A percentile compares a stretch with the other conserved stretches of the same genome.
Evolutionary conservation across 2,797 vertebrate species (phyloP).

Genomic region (Acanthornis magna): DNA sequence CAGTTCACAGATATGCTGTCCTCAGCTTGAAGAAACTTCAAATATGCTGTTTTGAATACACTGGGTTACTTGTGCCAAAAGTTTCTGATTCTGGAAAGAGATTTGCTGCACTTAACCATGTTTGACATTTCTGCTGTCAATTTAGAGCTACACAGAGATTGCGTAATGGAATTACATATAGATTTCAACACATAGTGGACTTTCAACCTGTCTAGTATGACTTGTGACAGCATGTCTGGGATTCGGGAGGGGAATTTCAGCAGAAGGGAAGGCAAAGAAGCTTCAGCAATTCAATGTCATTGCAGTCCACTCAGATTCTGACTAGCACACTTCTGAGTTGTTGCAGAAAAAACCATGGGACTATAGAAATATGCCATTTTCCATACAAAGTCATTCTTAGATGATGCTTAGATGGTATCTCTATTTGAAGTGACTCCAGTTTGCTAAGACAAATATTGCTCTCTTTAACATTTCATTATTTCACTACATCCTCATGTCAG

Average conservation of each 20-base stretch:
- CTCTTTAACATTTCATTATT: background rate
- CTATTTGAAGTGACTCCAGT: background rate
- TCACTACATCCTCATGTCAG: background rate
- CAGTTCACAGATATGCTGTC: background rate
- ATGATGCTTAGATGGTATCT: background rate
- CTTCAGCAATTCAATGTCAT: background rate
- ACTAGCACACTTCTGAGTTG: background rate
- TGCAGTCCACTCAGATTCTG: background rate
- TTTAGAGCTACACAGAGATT: background rate
- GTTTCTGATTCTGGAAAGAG: background rate
- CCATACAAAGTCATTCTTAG: background rate
- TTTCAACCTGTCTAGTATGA: background rate
- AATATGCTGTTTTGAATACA: background rate
- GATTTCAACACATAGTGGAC: background rate
- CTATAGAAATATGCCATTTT: background rate
- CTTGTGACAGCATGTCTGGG: background rate
- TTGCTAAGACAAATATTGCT: background rate
- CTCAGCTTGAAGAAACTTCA: background rate
- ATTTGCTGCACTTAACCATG: background rate
- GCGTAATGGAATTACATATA: background rate
- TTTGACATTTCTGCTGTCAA: background rate
- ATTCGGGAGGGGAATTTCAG: background rate
- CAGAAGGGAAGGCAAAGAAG: background rate
- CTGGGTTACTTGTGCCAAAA: background rate
- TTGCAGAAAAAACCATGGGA: background rate